phyloP scores from a whole-genome alignment of 2,888 invertebrate genomes.

The Drosophila prolongata region DNA sequence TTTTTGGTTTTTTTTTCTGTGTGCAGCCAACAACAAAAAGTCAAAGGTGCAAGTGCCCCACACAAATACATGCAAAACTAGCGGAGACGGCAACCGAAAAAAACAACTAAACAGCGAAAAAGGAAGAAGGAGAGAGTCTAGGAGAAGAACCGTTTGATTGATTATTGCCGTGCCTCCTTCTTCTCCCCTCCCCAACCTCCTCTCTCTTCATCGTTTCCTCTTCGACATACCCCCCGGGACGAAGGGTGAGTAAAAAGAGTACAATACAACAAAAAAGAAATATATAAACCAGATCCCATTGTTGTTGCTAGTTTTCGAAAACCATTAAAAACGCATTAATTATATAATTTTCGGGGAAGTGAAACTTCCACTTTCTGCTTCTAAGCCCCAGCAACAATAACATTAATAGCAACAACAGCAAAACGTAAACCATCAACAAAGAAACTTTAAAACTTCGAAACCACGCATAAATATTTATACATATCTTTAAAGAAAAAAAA shows the following conservation, averaged over 20 bases:
- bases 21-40: slow-evolving; percentile 26
- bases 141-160: slow-evolving; percentile 33
- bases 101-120: slow-evolving; percentile 1
- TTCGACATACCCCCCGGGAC: slow-evolving; percentile 7
- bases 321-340: slow-evolving; percentile 76
- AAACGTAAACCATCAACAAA: slow-evolving; percentile 72
- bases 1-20: slow-evolving; percentile 37
- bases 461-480: slow-evolving; percentile 65
- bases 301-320: slow-evolving; percentile 27
- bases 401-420: slow-evolving; percentile 35
- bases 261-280: not conserved
- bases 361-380: slow-evolving; percentile 68
- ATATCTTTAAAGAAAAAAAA: not conserved
- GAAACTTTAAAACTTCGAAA: slow-evolving; percentile 23
- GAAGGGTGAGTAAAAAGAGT: slow-evolving; percentile 35
- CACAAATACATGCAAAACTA: slow-evolving; percentile 17
- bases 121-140: slow-evolving; percentile 2
- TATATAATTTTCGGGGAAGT: slow-evolving; percentile 57
- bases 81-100: slow-evolving; percentile 9
- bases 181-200: not conserved
- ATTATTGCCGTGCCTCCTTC: slow-evolving; percentile 13
- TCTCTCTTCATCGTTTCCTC: not conserved
- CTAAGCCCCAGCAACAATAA: slow-evolving; percentile 50
- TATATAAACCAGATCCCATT: slow-evolving; percentile 39
- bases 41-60: slow-evolving; percentile 45